Conservation (phyloP, 2,797 vertebrate species). For the Podarcis lilfordi region DNA sequence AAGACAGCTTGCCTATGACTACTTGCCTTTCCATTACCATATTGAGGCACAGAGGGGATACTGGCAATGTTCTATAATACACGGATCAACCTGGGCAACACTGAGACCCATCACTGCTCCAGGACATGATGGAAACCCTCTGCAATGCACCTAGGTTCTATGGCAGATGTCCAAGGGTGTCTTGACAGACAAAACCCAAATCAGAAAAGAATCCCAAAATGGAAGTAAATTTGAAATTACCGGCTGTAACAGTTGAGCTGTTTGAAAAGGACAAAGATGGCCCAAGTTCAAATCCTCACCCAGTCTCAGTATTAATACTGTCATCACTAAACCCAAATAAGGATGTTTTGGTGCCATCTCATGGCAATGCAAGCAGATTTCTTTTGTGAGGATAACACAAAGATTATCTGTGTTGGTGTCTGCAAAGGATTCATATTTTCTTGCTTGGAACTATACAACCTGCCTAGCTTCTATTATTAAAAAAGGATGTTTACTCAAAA, state of each 20-base stretch:
- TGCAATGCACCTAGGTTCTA: neutral
- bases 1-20: neutral
- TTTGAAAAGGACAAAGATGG: neutral
- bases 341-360: neutral
- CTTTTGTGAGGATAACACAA: neutral
- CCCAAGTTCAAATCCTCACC: neutral
- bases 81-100: neutral
- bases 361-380: fast-evolving
- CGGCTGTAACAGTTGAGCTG: neutral
- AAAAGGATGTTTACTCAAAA: slow-evolving; percentile 64
- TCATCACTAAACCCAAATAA: neutral
- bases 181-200: neutral
- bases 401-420: neutral
- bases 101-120: too few species aligned
- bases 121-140: neutral
- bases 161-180: neutral
- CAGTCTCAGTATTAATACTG: neutral
- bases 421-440: neutral
- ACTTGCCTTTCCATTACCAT: neutral
- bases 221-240: neutral
- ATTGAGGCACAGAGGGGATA: neutral
- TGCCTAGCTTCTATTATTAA: slow-evolving; percentile 41
- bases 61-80: neutral
- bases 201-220: neutral
- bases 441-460: slow-evolving; percentile 8